A percentile compares a stretch with the other conserved stretches of the same genome.
phyloP scores from a whole-genome alignment of 1,140 invertebrate species.

The Dreissena polymorpha region DNA sequence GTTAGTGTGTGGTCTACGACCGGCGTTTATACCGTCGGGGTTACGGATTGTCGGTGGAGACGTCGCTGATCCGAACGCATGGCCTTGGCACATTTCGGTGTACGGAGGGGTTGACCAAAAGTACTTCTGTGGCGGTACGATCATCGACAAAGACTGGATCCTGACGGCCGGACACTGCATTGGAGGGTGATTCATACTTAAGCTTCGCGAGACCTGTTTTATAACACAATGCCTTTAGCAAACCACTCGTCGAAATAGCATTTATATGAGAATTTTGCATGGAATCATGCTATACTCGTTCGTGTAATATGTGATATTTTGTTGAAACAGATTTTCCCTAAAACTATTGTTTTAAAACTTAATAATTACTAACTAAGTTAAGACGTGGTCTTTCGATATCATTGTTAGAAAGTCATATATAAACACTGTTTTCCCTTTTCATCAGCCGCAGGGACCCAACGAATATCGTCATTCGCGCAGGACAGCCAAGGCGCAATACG shows the following conservation, averaged over 20 bases:
- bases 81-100: slow-evolving; percentile 69
- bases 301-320: not conserved
- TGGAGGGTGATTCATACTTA: slow-evolving; percentile 57
- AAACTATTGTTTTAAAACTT: not conserved
- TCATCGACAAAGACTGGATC: slow-evolving; percentile 84
- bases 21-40: slow-evolving; percentile 56
- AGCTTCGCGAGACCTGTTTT: not conserved
- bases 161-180: slow-evolving; percentile 87
- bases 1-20: slow-evolving; percentile 65
- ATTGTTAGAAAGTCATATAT: not conserved
- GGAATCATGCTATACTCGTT: not conserved
- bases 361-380: not conserved
- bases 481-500: slow-evolving; percentile 62
- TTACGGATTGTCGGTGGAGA: slow-evolving; percentile 67
- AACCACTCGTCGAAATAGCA: no score
- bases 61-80: slow-evolving; percentile 62
- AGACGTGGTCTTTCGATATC: not conserved
- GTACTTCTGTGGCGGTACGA: slow-evolving; percentile 84
- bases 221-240: not conserved
- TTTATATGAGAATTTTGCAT: not conserved
- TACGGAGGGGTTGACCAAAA: slow-evolving; percentile 59
- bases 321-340: no score
- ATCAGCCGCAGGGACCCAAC: slow-evolving; percentile 10
- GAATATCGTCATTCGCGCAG: slow-evolving; percentile 54
- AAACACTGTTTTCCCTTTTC: no score